These are phyloP conservation scores for Aspidiotus destructor DNA, from an alignment of 2,888 invertebrate genomes.

Conservation along the genomic window DNA sequence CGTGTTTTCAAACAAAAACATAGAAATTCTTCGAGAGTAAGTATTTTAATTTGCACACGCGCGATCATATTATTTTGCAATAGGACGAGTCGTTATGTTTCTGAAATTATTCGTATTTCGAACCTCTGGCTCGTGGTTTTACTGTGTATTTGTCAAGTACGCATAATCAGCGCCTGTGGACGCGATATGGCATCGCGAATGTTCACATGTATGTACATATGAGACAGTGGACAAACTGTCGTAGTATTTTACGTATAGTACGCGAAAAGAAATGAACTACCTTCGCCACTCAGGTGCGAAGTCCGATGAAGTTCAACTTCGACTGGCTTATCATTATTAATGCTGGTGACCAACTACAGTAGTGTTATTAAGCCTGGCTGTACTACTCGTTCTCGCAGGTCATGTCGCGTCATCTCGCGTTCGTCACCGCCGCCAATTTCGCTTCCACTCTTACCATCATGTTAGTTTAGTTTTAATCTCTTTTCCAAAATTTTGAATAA, in stretches of 20 bases:
- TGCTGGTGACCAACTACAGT: constrained; percentile 27
- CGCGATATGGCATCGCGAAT: too few species aligned
- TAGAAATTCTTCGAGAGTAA: too few species aligned
- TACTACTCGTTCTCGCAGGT: constrained; percentile 31
- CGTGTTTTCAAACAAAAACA: too few species aligned
- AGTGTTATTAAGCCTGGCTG: constrained; percentile 25
- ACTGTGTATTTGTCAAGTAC: too few species aligned
- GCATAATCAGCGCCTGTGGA: too few species aligned
- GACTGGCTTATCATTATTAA: constrained; percentile 16
- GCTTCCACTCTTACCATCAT: constrained; percentile 15
- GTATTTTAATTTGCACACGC: too few species aligned
- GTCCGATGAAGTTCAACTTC: constrained; percentile 26
- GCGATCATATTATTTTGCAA: too few species aligned
- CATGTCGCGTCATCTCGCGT: constrained; percentile 31
- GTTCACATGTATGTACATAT: too few species aligned
- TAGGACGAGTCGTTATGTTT: too few species aligned
- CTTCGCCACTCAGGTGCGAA: constrained; percentile 15
- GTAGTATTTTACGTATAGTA: background rate
- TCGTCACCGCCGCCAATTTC: constrained; percentile 14
- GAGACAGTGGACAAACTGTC: too few species aligned
- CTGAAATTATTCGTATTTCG: too few species aligned
- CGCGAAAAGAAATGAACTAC: constrained; percentile 26
- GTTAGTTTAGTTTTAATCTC: constrained; percentile 12
- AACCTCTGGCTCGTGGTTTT: too few species aligned
- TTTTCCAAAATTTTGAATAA: background rate